phyloP scores from a whole-genome alignment of 2,888 invertebrate genomes.

The Resseliella maxima region DNA sequence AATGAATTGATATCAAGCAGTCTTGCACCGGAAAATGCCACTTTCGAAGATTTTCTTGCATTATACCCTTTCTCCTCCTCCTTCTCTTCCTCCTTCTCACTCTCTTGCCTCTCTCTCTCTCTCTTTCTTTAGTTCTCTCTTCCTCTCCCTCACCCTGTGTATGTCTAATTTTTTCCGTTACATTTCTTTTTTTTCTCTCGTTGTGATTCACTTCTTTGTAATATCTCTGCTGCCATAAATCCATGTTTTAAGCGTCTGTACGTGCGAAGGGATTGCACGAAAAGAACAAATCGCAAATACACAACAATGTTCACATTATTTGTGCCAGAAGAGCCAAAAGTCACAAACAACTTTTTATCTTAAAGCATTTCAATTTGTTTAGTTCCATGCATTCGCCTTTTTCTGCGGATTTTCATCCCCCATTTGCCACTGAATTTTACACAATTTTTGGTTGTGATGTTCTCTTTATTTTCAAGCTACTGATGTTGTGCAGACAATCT shows the following conservation, averaged over 20 bases:
- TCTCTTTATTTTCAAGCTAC: neutral
- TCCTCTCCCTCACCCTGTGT: neutral
- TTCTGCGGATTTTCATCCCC: neutral
- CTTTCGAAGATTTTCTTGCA: constrained; percentile 1
- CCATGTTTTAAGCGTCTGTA: constrained; percentile 19
- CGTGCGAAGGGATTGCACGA: neutral
- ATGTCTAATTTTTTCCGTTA: neutral
- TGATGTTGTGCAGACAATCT: neutral
- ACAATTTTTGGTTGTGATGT: neutral
- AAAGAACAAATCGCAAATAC: neutral
- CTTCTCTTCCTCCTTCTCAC: too few relatives aligned
- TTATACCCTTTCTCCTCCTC: neutral
- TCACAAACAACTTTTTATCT: constrained; percentile 33
- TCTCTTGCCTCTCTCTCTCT: too few relatives aligned
- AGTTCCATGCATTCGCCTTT: neutral
- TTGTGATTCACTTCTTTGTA: neutral
- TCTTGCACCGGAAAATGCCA: constrained; percentile 15
- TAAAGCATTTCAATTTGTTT: constrained; percentile 37
- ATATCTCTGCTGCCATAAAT: constrained; percentile 40
- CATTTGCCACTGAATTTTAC: neutral
- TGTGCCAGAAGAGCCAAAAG: constrained; percentile 9
- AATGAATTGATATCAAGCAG: constrained; percentile 15
- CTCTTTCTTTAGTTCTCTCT: too few relatives aligned
- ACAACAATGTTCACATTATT: constrained; percentile 42
- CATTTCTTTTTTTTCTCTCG: neutral